phyloP scores from a whole-genome alignment of 2,888 invertebrate species.

The Oxytorus armatus region DNA sequence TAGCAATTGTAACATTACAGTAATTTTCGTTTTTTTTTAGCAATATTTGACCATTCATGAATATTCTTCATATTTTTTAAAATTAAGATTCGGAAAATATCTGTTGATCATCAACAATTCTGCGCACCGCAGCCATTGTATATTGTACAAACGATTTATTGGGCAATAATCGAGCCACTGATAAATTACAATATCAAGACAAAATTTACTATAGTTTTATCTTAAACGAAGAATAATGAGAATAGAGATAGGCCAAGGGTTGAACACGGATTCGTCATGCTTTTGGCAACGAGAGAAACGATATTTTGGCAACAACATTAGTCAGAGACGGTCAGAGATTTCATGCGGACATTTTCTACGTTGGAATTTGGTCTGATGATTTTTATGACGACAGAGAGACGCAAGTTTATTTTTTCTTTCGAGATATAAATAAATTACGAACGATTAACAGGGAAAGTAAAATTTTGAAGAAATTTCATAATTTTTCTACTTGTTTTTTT shows the following conservation, averaged over 20 bases:
- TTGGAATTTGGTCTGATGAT: slow-evolving; percentile 5
- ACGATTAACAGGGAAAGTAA: not conserved
- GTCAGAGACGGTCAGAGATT: slow-evolving; percentile 6
- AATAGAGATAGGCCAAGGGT: not conserved
- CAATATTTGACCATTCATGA: too few relatives aligned
- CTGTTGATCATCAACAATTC: too few relatives aligned
- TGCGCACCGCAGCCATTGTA: too few relatives aligned
- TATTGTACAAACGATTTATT: not conserved
- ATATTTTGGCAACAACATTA: slow-evolving; percentile 24
- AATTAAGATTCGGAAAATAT: too few relatives aligned
- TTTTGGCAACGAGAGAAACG: slow-evolving; percentile 44
- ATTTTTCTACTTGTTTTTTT: too few relatives aligned
- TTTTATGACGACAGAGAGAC: slow-evolving; percentile 12
- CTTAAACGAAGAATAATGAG: slow-evolving; percentile 20
- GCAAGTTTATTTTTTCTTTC: too few relatives aligned
- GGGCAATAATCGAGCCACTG: not conserved
- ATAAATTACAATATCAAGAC: not conserved
- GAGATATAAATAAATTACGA: not conserved
- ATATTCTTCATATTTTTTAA: too few relatives aligned
- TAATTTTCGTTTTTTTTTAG: too few relatives aligned
- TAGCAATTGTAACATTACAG: too few relatives aligned
- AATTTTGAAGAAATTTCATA: not conserved
- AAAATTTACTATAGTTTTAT: not conserved
- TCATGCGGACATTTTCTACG: slow-evolving; percentile 11
- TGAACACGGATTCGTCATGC: slow-evolving; percentile 43